Conservation (phyloP, 1,140 invertebrate genomes). For the Drosophila serrata region DNA sequence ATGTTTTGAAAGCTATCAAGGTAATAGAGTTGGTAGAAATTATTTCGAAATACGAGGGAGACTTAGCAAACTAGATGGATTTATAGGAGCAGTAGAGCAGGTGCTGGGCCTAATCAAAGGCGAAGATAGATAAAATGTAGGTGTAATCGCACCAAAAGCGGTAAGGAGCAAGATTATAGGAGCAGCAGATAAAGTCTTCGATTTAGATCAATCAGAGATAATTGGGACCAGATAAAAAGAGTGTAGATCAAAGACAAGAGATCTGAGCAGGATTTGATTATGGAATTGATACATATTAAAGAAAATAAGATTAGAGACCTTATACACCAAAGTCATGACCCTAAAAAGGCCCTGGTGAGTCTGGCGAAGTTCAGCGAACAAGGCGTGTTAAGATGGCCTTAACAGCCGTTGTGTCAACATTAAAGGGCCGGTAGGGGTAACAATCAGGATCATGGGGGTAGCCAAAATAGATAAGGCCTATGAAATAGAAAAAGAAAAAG, state of each 20-base stretch:
- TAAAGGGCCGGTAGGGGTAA: no score
- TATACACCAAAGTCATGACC: not conserved
- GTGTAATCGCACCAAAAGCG: no score
- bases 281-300: not conserved
- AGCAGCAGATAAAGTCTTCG: no score
- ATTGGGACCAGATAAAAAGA: no score
- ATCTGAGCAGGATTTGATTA: not conserved
- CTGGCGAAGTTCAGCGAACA: not conserved
- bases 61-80: not conserved
- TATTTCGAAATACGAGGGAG: not conserved
- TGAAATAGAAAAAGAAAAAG: not conserved
- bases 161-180: no score
- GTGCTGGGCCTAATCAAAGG: no score
- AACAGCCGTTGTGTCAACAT: not conserved
- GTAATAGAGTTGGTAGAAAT: not conserved
- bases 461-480: not conserved
- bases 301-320: no score
- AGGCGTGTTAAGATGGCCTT: not conserved
- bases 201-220: no score
- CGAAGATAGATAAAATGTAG: no score
- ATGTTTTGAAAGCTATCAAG: not conserved
- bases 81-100: no score
- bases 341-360: not conserved
- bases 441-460: not conserved
- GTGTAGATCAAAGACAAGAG: not conserved